These are phyloP conservation scores for Parambassis ranga DNA, from an alignment of 2,797 vertebrate genomes.

Conservation along the genomic window DNA sequence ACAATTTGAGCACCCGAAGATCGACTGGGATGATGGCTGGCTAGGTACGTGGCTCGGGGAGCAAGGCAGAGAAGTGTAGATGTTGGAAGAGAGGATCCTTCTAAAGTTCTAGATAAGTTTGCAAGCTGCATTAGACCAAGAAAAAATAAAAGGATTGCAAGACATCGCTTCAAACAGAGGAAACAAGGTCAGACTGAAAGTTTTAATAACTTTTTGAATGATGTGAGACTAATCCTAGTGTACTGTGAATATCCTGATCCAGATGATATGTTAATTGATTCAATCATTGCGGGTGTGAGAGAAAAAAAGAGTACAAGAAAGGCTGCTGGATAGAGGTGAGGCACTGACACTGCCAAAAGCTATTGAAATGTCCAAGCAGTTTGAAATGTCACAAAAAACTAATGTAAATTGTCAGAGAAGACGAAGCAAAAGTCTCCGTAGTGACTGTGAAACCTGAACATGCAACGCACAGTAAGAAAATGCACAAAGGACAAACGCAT, in stretches of 20 bases:
- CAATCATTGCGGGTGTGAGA: constrained; percentile 7
- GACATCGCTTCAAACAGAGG: constrained; percentile 24
- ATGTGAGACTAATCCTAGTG: constrained; percentile 5
- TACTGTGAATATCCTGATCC: constrained; percentile 34
- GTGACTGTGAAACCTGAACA: neutral
- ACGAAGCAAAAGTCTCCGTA: neutral
- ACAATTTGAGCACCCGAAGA: constrained; percentile 7
- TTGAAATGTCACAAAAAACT: neutral
- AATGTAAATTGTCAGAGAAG: neutral
- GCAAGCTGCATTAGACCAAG: neutral
- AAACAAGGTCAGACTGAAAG: constrained; percentile 8
- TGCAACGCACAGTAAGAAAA: too few relatives aligned
- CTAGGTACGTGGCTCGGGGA: constrained; percentile 15
- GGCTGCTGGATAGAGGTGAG: constrained; percentile 25
- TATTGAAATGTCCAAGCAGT: constrained; percentile 23
- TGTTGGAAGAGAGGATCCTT: neutral
- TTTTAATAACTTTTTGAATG: too few relatives aligned
- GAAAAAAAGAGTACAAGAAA: constrained; percentile 27
- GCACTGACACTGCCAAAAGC: constrained; percentile 16
- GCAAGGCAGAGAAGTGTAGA: constrained; percentile 19
- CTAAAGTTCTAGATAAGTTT: constrained; percentile 15
- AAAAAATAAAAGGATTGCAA: constrained; percentile 14
- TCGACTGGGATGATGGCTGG: constrained; percentile 10
- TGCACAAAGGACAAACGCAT: too few relatives aligned
- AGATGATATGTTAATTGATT: constrained; percentile 40